Evolutionary conservation across 1,140 invertebrate genomes (phyloP).

Genomic region (Proales similis): DNA sequence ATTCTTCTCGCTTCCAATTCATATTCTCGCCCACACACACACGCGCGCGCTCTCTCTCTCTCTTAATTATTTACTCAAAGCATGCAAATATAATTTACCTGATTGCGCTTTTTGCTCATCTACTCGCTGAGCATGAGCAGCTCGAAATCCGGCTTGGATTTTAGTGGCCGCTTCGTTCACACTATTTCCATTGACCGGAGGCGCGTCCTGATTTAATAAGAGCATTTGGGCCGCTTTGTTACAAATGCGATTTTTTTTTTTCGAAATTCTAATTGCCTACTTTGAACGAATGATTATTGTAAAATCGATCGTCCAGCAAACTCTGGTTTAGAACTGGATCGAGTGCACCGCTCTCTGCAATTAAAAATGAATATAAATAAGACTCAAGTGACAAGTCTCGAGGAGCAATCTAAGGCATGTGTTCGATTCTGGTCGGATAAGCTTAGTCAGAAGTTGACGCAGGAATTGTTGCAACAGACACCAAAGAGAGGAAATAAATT

Average conservation of each 20-base stretch:
- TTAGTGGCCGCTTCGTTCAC: conserved; percentile 60
- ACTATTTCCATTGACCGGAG: conserved; percentile 39
- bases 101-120: conserved; percentile 44
- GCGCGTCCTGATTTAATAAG: conserved; percentile 3
- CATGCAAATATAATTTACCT: background rate
- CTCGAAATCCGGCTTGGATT: conserved; percentile 67
- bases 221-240: background rate
- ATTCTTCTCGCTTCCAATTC: too few species aligned
- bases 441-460: too few species aligned
- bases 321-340: conserved; percentile 19
- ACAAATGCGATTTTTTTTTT: background rate
- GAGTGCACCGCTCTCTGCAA: conserved; percentile 6
- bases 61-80: too few species aligned
- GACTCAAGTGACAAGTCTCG: too few species aligned
- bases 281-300: conserved; percentile 33
- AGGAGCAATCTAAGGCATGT: too few species aligned
- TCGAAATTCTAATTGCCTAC: background rate
- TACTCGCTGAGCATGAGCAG: conserved; percentile 63
- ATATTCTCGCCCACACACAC: too few species aligned
- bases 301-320: conserved; percentile 30
- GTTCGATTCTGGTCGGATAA: too few species aligned
- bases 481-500: too few species aligned
- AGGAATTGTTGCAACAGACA: too few species aligned
- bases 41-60: too few species aligned
- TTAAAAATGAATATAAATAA: background rate